Conservation (phyloP, 2,888 invertebrate species). For the Agrochola lota region DNA sequence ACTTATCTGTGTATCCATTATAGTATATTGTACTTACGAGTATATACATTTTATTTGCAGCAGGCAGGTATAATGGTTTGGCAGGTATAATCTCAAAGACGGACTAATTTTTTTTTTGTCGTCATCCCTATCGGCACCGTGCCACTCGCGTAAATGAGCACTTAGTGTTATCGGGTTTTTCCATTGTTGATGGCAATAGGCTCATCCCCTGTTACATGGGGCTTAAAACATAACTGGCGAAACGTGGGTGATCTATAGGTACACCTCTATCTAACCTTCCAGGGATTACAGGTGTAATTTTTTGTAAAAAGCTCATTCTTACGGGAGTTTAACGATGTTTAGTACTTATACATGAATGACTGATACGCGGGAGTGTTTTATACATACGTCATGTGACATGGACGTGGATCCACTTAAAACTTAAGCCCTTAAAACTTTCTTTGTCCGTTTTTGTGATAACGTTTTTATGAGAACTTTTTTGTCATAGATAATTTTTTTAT, state of each 20-base stretch:
- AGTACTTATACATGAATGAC: not conserved
- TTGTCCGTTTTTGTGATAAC: constrained; percentile 3
- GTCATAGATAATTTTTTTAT: constrained; percentile 6
- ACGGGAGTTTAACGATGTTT: constrained; percentile 14
- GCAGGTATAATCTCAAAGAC: too few species aligned
- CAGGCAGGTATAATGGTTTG: too few species aligned
- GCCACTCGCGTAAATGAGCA: too few species aligned
- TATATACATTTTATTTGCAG: too few species aligned
- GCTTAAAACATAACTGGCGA: not conserved
- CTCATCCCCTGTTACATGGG: not conserved
- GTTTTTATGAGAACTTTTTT: not conserved
- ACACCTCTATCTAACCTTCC: not conserved
- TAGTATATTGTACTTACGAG: too few species aligned
- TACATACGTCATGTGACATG: constrained; percentile 6
- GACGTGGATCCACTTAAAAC: constrained; percentile 47
- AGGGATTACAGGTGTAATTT: not conserved
- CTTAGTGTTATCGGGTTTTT: too few species aligned
- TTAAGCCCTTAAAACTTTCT: constrained; percentile 38
- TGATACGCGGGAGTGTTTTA: not conserved
- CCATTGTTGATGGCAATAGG: not conserved
- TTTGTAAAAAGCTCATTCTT: not conserved
- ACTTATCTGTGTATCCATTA: too few species aligned
- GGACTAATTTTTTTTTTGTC: too few species aligned
- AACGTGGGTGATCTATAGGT: not conserved
- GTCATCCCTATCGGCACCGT: too few species aligned